Evolutionary conservation across 2,113 vertebrate species (phyloP).

Genomic region (Calonectris borealis): DNA sequence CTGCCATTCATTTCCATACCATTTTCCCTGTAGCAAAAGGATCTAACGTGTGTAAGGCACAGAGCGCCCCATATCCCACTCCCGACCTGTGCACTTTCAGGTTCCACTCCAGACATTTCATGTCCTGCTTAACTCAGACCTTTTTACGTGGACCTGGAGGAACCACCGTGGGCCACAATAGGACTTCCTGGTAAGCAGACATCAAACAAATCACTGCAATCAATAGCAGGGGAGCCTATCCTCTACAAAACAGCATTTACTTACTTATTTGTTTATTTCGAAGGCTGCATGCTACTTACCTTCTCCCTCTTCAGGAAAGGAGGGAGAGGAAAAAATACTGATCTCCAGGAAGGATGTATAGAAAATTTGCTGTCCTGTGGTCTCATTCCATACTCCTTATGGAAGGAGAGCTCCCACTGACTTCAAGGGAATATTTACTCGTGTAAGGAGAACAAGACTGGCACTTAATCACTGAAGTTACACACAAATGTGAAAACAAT

Average conservation of each 20-base stretch:
- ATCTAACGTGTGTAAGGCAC: background rate
- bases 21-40: background rate
- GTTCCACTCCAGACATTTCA: background rate
- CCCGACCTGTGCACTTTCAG: background rate
- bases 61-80: background rate
- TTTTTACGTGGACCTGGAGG: background rate
- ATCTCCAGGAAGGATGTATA: background rate
- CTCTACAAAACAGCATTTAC: background rate
- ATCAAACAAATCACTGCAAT: background rate
- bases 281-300: background rate
- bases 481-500: background rate
- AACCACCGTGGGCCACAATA: background rate
- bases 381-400: background rate
- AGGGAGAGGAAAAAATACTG: background rate
- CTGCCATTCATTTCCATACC: background rate
- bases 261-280: background rate
- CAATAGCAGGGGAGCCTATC: background rate
- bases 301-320: background rate
- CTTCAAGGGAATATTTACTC: background rate
- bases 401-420: background rate
- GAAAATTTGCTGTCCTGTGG: background rate
- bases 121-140: background rate
- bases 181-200: background rate
- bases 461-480: background rate
- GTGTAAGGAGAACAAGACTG: background rate